A percentile compares a stretch with the other conserved stretches of the same genome.
These are phyloP conservation scores for Pelagia noctiluca DNA, from an alignment of 30 jellyfish, hydroid and myxozoan species.

Conservation along the genomic window DNA sequence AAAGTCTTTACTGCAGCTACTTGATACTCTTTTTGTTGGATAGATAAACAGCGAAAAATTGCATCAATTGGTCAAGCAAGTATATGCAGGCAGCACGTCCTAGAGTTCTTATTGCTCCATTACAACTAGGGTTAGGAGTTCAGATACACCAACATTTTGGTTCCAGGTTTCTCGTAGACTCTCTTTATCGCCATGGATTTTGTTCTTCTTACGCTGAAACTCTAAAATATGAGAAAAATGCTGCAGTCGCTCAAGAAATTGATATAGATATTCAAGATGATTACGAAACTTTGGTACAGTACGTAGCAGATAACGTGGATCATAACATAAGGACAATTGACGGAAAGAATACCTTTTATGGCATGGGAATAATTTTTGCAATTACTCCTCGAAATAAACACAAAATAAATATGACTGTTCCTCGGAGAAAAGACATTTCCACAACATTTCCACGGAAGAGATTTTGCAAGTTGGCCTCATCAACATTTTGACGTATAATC, in stretches of 20 bases:
- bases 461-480: too few relatives aligned
- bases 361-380: not conserved
- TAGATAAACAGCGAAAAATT: not conserved
- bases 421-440: not conserved
- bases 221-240: constrained; percentile 36
- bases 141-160: constrained; percentile 16
- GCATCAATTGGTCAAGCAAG: constrained; percentile 20
- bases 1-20: constrained; percentile 15
- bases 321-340: not conserved
- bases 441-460: too few relatives aligned
- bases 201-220: constrained; percentile 46
- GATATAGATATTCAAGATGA: constrained; percentile 14
- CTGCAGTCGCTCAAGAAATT: constrained; percentile 47
- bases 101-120: constrained; percentile 35
- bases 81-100: constrained; percentile 9
- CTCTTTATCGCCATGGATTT: constrained; percentile 45
- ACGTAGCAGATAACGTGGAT: not conserved
- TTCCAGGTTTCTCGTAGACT: constrained; percentile 17
- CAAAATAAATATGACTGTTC: not conserved
- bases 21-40: not conserved
- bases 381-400: not conserved
- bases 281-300: not conserved
- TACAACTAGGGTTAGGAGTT: constrained; percentile 31
- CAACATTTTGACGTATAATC: too few relatives aligned
- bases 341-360: not conserved